phyloP scores from a whole-genome alignment of 1,140 invertebrate species.

The Galendromus occidentalis region DNA sequence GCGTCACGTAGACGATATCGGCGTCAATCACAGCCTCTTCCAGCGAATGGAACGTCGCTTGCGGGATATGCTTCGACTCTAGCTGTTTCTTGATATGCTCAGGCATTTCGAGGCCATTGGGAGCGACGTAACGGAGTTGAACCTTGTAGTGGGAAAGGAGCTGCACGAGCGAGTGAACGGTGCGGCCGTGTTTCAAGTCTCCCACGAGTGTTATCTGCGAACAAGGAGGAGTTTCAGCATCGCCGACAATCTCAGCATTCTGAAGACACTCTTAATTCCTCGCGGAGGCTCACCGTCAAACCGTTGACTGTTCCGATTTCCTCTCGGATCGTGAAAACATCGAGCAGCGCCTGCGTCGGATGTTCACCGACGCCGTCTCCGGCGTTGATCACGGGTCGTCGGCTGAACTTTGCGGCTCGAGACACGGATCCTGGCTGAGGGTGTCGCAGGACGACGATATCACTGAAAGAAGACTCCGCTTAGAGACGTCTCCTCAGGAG shows the following conservation, averaged over 20 bases:
- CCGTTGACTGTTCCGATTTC: constrained; percentile 97
- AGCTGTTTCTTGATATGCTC: constrained; percentile 58
- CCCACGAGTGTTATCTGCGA: constrained; percentile 47
- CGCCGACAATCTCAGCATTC: constrained; percentile 12
- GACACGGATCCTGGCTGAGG: constrained; percentile 71
- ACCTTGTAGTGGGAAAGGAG: constrained; percentile 76
- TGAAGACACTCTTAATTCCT: too few species aligned
- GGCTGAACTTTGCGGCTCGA: constrained; percentile 50
- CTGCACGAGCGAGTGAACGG: constrained; percentile 85
- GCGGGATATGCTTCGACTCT: constrained; percentile 47
- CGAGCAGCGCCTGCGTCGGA: constrained; percentile 89
- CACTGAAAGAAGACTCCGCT: constrained; percentile 38
- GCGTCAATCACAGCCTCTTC: constrained; percentile 72
- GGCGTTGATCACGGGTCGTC: constrained; percentile 85
- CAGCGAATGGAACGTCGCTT: constrained; percentile 45
- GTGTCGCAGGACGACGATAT: constrained; percentile 82
- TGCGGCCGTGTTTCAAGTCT: constrained; percentile 90
- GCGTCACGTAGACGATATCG: constrained; percentile 93
- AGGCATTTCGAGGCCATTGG: constrained; percentile 70
- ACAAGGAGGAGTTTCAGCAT: constrained; percentile 7
- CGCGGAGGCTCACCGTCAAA: constrained; percentile 40
- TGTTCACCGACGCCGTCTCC: constrained; percentile 96
- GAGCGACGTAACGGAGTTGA: constrained; percentile 69
- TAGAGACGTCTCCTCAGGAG: not conserved
- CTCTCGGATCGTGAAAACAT: constrained; percentile 93